A percentile compares a stretch with the other conserved stretches of the same genome.
Conservation (phyloP, 2,113 vertebrate species). For the Microtus pennsylvanicus region DNA sequence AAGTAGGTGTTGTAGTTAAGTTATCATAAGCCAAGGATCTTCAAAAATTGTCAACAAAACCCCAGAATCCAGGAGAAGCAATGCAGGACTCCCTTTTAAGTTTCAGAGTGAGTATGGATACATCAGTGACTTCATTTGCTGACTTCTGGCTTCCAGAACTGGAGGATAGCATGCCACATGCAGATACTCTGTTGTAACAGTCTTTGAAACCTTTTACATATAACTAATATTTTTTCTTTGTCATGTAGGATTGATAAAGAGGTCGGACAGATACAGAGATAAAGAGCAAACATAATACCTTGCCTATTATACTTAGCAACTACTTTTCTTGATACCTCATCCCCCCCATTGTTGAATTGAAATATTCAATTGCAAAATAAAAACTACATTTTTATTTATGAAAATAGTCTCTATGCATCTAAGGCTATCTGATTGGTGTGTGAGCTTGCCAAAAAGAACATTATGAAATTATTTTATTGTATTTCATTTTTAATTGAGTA, state of each 20-base stretch:
- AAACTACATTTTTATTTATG: not conserved
- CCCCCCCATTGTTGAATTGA: not conserved
- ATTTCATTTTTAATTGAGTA: not conserved
- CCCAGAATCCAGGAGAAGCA: not conserved
- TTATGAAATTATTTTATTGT: not conserved
- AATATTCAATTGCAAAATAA: not conserved
- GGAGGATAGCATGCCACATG: not conserved
- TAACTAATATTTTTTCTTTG: conserved; percentile 17
- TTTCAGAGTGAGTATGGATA: not conserved
- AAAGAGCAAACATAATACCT: not conserved
- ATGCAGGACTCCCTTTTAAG: not conserved
- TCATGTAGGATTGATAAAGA: not conserved
- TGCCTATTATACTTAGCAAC: not conserved
- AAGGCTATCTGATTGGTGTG: not conserved
- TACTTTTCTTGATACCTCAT: not conserved
- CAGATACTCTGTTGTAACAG: not conserved
- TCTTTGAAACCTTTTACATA: not conserved
- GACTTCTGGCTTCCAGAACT: not conserved
- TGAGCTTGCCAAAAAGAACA: not conserved
- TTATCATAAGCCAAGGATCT: not conserved
- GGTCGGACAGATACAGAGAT: not conserved
- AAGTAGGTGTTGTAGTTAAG: not conserved
- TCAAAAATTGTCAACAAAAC: not conserved
- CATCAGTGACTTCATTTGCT: not conserved
- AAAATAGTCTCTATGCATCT: not conserved